Conservation (phyloP, 2,888 invertebrate species). For the Caenorhabditis sp. region DNA sequence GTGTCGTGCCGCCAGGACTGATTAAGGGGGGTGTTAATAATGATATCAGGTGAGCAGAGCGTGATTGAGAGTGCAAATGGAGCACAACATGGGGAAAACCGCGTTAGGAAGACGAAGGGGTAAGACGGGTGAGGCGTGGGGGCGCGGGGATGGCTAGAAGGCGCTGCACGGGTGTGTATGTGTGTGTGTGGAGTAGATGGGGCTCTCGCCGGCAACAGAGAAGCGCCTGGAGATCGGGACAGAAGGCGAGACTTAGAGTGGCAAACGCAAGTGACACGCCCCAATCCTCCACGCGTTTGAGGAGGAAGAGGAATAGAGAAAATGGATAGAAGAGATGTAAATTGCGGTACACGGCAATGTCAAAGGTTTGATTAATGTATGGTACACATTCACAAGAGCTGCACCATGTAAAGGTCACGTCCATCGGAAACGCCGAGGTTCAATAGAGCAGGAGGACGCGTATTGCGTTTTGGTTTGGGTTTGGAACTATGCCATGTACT, state of each 20-base stretch:
- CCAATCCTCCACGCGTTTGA: conserved; percentile 56
- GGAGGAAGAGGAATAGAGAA: conserved; percentile 58
- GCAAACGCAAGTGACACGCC: conserved; percentile 60
- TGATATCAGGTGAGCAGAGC: conserved; percentile 35
- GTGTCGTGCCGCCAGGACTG: conserved; percentile 31
- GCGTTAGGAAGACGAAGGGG: conserved; percentile 36
- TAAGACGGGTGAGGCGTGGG: conserved; percentile 9
- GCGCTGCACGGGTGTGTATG: conserved; percentile 57
- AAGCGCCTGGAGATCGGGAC: conserved; percentile 58
- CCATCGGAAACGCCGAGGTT: too few species aligned
- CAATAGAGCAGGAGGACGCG: too few species aligned
- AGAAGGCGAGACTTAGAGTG: conserved; percentile 59
- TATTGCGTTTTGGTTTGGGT: too few species aligned
- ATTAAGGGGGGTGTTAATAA: conserved; percentile 22
- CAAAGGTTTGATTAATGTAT: conserved; percentile 43
- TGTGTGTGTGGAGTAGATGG: conserved; percentile 58
- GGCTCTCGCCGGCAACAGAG: conserved; percentile 61
- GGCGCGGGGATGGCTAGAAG: conserved; percentile 53
- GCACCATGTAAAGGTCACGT: too few species aligned
- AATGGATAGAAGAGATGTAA: conserved; percentile 36
- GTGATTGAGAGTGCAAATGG: conserved; percentile 56
- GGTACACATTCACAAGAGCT: too few species aligned
- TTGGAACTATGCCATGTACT: too few species aligned
- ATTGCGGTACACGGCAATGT: conserved; percentile 51
- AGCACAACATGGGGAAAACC: conserved; percentile 50